Conservation (phyloP, 1,140 invertebrate genomes). For the Tetramorium simillimum region DNA sequence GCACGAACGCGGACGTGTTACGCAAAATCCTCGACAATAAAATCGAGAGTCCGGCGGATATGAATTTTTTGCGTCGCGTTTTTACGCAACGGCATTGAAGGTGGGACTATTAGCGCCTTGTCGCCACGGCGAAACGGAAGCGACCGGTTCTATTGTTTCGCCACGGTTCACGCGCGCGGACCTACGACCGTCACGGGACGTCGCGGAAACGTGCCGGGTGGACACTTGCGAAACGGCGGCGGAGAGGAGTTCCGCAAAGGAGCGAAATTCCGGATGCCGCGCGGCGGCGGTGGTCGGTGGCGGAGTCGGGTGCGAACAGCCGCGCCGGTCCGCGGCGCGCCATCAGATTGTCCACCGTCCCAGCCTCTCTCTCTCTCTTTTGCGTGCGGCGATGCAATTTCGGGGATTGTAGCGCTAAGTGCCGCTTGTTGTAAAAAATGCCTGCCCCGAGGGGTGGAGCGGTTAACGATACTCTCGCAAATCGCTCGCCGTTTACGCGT, state of each 20-base stretch:
- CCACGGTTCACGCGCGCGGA: slow-evolving; percentile 19
- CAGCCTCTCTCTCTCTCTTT: slow-evolving; percentile 33
- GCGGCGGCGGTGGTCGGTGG: not conserved
- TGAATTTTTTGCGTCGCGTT: slow-evolving; percentile 19
- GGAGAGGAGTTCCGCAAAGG: not conserved
- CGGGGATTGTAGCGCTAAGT: slow-evolving; percentile 68
- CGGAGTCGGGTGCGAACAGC: not conserved
- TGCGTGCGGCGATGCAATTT: slow-evolving; percentile 71
- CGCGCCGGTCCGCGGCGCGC: not conserved
- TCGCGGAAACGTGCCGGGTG: not conserved
- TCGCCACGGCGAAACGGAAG: slow-evolving; percentile 17
- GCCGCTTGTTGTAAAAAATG: slow-evolving; percentile 54
- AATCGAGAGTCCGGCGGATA: slow-evolving; percentile 46
- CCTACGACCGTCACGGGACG: slow-evolving; percentile 29
- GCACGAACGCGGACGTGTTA: not conserved
- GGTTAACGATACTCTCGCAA: slow-evolving; percentile 67
- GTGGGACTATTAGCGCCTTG: not conserved
- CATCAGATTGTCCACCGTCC: slow-evolving; percentile 48
- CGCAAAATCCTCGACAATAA: slow-evolving; percentile 48
- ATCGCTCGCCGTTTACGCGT: slow-evolving; percentile 57
- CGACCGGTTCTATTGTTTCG: slow-evolving; percentile 38
- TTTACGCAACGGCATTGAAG: slow-evolving; percentile 25
- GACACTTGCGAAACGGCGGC: not conserved
- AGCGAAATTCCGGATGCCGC: not conserved
- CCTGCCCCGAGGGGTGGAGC: slow-evolving; percentile 45